Evolutionary conservation across 2,888 invertebrate genomes (phyloP).

Genomic region (Nomada lathburiana): DNA sequence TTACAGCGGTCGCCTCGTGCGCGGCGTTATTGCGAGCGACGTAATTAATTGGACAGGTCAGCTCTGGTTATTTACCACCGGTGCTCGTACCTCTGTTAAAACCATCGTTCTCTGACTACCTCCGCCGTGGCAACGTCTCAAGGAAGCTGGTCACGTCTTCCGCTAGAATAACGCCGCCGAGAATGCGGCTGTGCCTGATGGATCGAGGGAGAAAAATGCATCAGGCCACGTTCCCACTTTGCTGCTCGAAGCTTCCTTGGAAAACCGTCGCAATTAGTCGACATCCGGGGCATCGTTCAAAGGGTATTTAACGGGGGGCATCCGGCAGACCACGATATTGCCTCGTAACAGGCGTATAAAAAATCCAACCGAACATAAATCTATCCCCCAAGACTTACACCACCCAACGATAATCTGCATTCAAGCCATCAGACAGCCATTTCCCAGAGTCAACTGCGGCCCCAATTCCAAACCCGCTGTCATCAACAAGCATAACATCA

Average conservation of each 20-base stretch:
- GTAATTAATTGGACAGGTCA: slow-evolving; percentile 46
- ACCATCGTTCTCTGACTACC: slow-evolving; percentile 9
- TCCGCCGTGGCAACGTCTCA: not conserved
- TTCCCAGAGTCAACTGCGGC: not conserved
- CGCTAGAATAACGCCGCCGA: slow-evolving; percentile 49
- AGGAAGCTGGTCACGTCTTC: slow-evolving; percentile 70
- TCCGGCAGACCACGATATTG: slow-evolving; percentile 25
- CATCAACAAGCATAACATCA: not conserved
- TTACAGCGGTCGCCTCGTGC: not conserved
- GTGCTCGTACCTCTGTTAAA: not conserved
- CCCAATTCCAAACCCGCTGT: not conserved
- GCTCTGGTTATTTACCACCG: slow-evolving; percentile 8
- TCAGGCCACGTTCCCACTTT: not conserved
- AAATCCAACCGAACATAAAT: too few relatives aligned
- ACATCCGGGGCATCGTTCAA: slow-evolving; percentile 58
- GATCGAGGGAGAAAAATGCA: slow-evolving; percentile 63
- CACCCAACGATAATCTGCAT: too few relatives aligned
- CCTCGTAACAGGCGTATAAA: not conserved
- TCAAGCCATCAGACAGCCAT: too few relatives aligned
- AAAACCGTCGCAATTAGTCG: slow-evolving; percentile 63
- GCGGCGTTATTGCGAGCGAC: not conserved
- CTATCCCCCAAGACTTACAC: too few relatives aligned
- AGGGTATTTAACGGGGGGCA: not conserved
- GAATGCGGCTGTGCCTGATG: slow-evolving; percentile 63
- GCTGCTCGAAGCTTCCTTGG: not conserved